Evolutionary conservation across 2,113 vertebrate species (phyloP).

Genomic region (Gopherus flavomarginatus): DNA sequence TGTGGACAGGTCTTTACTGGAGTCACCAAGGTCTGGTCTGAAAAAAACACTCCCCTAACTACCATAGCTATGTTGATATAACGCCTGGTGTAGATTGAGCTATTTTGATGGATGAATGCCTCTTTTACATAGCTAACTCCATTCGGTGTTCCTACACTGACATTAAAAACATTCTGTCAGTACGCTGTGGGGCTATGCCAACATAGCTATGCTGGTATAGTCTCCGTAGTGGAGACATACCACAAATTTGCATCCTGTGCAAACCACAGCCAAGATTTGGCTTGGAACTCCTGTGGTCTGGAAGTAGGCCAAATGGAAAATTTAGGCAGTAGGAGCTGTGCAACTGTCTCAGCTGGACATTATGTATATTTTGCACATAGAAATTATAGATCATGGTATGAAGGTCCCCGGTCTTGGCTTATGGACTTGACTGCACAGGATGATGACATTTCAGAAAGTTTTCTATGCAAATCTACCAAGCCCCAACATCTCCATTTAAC

Average conservation of each 20-base stretch:
- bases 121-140: neutral
- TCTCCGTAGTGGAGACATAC: neutral
- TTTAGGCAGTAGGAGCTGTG: neutral
- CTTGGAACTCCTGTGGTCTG: neutral
- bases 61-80: neutral
- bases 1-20: neutral
- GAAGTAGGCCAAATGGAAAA: neutral
- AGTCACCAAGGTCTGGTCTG: neutral
- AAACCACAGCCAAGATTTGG: neutral
- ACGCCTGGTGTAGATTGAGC: neutral
- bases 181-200: neutral
- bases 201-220: neutral
- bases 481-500: neutral
- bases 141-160: neutral
- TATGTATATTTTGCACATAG: neutral
- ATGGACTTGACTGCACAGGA: neutral
- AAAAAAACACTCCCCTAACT: neutral
- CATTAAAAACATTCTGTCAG: neutral
- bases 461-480: neutral
- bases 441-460: neutral
- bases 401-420: neutral
- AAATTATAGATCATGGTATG: neutral
- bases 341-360: neutral
- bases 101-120: neutral
- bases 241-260: neutral